Percentiles rank a stretch among this genome's conserved stretches.
These are phyloP conservation scores for Diploscapter pachys DNA, from an alignment of 1,140 invertebrate genomes.

Conservation along the genomic window DNA sequence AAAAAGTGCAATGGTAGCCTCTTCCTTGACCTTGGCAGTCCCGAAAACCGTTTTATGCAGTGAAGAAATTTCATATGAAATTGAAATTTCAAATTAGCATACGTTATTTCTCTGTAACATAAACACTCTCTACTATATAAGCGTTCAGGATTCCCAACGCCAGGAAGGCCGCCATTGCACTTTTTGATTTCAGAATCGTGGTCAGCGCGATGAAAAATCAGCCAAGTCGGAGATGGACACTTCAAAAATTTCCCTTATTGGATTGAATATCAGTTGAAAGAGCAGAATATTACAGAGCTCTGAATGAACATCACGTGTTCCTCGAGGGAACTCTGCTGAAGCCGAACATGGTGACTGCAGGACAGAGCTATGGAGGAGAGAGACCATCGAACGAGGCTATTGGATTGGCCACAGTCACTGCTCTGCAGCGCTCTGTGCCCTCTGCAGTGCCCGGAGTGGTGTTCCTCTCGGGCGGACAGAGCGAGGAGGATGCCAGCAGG, in stretches of 20 bases:
- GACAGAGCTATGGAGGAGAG: conserved; percentile 71
- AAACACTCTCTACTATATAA: too few relatives aligned
- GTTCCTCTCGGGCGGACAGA: conserved; percentile 93
- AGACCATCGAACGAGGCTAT: conserved; percentile 74
- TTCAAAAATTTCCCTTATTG: not conserved
- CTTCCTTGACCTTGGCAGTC: too few relatives aligned
- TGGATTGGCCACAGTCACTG: conserved; percentile 79
- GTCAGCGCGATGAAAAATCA: too few relatives aligned
- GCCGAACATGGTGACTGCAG: conserved; percentile 95
- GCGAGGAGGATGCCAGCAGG: conserved; percentile 89
- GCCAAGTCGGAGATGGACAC: not conserved
- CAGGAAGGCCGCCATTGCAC: too few relatives aligned
- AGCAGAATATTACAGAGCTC: conserved; percentile 69
- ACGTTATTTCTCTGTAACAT: too few relatives aligned
- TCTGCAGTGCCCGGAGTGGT: conserved; percentile 84
- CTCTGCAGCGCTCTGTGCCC: conserved; percentile 81
- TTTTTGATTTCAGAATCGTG: too few relatives aligned
- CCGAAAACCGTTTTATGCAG: too few relatives aligned
- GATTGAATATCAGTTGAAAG: too few relatives aligned
- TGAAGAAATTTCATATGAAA: too few relatives aligned
- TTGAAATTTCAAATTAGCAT: too few relatives aligned
- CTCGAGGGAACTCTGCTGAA: conserved; percentile 95
- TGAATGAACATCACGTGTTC: conserved; percentile 93
- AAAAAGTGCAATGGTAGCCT: too few relatives aligned
- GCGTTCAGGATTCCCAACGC: too few relatives aligned